phyloP scores from a whole-genome alignment of 2,888 invertebrate species.

The Marasmarcha lunaedactyla region DNA sequence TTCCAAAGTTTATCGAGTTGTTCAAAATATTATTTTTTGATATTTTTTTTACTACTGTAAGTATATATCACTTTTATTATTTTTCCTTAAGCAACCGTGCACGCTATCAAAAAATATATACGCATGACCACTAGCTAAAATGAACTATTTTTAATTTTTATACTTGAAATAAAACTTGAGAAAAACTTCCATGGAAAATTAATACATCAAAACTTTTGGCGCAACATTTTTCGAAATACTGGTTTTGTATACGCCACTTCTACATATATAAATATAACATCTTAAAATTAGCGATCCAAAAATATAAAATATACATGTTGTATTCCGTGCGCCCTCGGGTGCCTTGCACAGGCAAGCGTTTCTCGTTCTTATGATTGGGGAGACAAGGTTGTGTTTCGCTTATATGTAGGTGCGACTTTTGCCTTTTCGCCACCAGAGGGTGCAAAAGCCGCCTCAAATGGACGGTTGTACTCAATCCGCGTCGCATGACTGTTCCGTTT shows the following conservation, averaged over 20 bases:
- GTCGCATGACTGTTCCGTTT: constrained; percentile 36
- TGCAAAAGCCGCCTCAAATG: constrained; percentile 63
- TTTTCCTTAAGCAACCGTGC: constrained; percentile 60
- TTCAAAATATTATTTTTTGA: constrained; percentile 42
- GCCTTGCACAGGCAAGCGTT: constrained; percentile 40
- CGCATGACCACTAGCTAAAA: constrained; percentile 67
- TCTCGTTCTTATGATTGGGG: constrained; percentile 3
- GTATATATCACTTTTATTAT: constrained; percentile 23
- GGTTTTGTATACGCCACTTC: constrained; percentile 61
- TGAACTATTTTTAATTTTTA: constrained; percentile 45
- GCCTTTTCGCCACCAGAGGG: constrained; percentile 48
- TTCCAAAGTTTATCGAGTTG: constrained; percentile 51
- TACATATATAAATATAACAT: constrained; percentile 71
- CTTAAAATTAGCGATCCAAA: constrained; percentile 72
- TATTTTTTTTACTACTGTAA: constrained; percentile 18
- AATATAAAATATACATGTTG: constrained; percentile 70
- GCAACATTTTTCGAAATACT: constrained; percentile 66
- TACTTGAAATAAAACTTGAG: constrained; percentile 35
- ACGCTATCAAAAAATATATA: constrained; percentile 63
- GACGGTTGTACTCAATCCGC: constrained; percentile 64
- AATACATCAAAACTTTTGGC: constrained; percentile 71
- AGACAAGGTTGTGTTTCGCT: constrained; percentile 25
- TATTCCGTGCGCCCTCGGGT: constrained; percentile 60
- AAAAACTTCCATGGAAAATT: constrained; percentile 60
- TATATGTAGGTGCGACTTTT: constrained; percentile 42